phyloP scores from a whole-genome alignment of 2,797 vertebrate species.

The Pantherophis vulpinus region DNA sequence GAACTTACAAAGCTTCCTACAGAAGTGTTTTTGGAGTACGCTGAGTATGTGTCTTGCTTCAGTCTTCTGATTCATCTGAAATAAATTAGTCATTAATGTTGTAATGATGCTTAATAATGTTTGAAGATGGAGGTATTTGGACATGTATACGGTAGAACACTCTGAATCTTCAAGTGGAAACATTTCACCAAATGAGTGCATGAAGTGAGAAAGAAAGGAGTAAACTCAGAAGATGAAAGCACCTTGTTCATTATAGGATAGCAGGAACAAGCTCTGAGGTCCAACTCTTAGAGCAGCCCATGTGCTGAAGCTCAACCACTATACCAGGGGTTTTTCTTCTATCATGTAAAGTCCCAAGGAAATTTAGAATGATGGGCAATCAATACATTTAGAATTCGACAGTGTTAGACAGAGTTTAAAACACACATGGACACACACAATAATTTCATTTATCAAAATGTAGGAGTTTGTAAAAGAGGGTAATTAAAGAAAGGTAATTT shows the following conservation, averaged over 20 bases:
- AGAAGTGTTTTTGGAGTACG: slow-evolving; percentile 84
- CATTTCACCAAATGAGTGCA: not conserved
- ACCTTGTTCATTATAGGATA: no score
- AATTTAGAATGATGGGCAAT: not conserved
- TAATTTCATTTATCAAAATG: not conserved
- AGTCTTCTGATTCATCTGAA: slow-evolving; percentile 82
- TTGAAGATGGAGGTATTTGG: not conserved
- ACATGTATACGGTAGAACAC: not conserved
- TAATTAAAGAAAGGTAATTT: not conserved
- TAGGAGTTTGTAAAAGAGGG: not conserved
- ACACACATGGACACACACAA: not conserved
- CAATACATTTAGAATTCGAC: not conserved
- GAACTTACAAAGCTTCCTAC: slow-evolving; percentile 87
- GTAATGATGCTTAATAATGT: not conserved
- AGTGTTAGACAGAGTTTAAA: not conserved
- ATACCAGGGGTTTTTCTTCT: not conserved
- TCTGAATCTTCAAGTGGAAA: not conserved
- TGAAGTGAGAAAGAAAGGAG: not conserved
- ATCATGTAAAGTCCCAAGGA: no score
- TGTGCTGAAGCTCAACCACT: not conserved
- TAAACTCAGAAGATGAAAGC: not conserved
- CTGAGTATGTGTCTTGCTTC: slow-evolving; percentile 85
- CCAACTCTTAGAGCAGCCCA: not conserved
- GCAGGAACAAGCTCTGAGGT: not conserved
- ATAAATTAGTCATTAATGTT: slow-evolving; percentile 30